phyloP scores from a whole-genome alignment of 1,140 invertebrate species.

The Periplaneta americana region DNA sequence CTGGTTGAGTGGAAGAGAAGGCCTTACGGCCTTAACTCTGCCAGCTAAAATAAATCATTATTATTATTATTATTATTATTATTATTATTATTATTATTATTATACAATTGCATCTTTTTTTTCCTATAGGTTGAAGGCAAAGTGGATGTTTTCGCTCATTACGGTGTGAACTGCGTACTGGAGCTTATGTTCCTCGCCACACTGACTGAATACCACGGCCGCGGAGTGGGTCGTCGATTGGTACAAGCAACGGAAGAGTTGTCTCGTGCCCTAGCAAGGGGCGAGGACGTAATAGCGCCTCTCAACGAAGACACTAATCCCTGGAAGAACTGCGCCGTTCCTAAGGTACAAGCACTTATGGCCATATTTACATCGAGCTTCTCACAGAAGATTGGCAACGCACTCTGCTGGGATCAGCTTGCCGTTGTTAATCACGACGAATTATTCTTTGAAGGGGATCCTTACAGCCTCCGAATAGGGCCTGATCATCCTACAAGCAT shows the following conservation, averaged over 20 bases:
- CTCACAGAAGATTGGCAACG: not conserved
- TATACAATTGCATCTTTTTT: not conserved
- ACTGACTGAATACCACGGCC: not conserved
- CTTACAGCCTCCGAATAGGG: not conserved
- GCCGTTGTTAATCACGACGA: not conserved
- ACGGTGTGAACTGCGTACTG: not conserved
- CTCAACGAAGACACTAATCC: not conserved
- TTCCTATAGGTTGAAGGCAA: not conserved
- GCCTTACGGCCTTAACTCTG: too few relatives aligned
- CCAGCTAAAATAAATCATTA: too few relatives aligned
- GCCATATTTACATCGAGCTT: not conserved
- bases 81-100: too few relatives aligned
- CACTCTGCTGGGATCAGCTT: not conserved
- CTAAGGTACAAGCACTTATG: not conserved
- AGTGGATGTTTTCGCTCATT: not conserved
- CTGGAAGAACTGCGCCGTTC: not conserved
- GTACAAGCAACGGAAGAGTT: not conserved
- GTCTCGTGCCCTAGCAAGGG: not conserved
- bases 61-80: too few relatives aligned
- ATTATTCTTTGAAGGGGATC: not conserved
- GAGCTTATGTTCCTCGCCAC: not conserved
- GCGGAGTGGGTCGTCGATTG: not conserved
- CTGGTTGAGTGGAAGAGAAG: too few relatives aligned
- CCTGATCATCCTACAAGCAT: not conserved
- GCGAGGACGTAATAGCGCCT: not conserved